Percentiles rank a stretch among this genome's conserved stretches.
These are phyloP conservation scores for Lepidotrigona ventralis DNA, from an alignment of 1,140 invertebrate genomes.

Conservation along the genomic window DNA sequence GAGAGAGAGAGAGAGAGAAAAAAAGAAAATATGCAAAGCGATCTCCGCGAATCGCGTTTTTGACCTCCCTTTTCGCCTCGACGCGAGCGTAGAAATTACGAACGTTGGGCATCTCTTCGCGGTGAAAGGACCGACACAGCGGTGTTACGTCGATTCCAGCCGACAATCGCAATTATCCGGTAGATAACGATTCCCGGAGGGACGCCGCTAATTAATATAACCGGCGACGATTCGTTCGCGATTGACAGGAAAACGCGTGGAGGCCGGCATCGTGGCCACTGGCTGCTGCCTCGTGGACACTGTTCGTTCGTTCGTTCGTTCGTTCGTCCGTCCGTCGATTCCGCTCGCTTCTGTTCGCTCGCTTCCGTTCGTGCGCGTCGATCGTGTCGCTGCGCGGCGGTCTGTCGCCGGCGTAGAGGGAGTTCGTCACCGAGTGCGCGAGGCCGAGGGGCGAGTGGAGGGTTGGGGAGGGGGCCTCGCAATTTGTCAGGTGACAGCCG, in stretches of 20 bases:
- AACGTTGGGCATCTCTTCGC: not conserved
- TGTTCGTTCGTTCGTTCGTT: not conserved
- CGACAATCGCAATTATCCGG: conserved; percentile 74
- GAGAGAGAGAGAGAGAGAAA: too few relatives aligned
- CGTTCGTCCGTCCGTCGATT: not conserved
- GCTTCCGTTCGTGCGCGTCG: conserved; percentile 6
- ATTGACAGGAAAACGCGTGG: conserved; percentile 74
- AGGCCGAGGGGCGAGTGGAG: conserved; percentile 22
- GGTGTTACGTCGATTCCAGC: conserved; percentile 58
- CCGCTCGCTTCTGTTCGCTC: conserved; percentile 24
- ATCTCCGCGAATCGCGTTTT: not conserved
- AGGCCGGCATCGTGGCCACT: conserved; percentile 56
- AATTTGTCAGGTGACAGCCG: conserved; percentile 80
- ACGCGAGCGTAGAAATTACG: not conserved
- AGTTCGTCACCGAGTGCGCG: conserved; percentile 36
- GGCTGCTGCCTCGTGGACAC: not conserved
- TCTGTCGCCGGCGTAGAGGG: conserved; percentile 39
- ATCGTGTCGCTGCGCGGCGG: not conserved
- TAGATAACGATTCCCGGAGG: conserved; percentile 71
- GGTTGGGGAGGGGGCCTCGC: conserved; percentile 55
- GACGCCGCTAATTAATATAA: conserved; percentile 75
- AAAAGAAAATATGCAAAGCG: not conserved
- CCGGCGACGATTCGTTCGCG: conserved; percentile 72
- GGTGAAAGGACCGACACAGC: not conserved
- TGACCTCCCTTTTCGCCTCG: not conserved